A percentile compares a stretch with the other conserved stretches of the same genome.
Conservation (phyloP, 2,797 vertebrate genomes). For the Sebastiscus albofasciatus region DNA sequence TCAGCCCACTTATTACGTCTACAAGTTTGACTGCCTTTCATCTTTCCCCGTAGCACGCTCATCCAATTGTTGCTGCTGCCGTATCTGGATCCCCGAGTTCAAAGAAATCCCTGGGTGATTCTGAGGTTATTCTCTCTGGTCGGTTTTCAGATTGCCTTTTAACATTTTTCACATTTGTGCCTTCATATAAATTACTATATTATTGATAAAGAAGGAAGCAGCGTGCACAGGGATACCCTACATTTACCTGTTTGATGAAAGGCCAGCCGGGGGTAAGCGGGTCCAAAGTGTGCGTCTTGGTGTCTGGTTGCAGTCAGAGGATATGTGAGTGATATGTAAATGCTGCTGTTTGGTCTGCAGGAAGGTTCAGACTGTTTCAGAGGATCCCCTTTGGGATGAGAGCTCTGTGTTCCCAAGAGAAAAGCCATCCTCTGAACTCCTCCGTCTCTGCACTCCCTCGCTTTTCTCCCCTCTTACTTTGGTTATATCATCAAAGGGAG, state of each 20-base stretch:
- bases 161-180: constrained; percentile 35
- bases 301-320: constrained; percentile 43
- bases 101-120: constrained; percentile 64
- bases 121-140: constrained; percentile 54
- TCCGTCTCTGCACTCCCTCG: constrained; percentile 60
- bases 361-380: constrained; percentile 65
- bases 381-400: constrained; percentile 66
- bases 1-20: constrained; percentile 69
- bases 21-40: constrained; percentile 72
- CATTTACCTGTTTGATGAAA: constrained; percentile 44
- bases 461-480: constrained; percentile 66
- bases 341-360: constrained; percentile 54
- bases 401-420: constrained; percentile 62
- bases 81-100: constrained; percentile 63
- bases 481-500: constrained; percentile 79
- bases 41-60: constrained; percentile 55
- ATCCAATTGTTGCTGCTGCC: constrained; percentile 65
- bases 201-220: constrained; percentile 32
- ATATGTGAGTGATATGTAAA: constrained; percentile 68
- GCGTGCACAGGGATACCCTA: not conserved
- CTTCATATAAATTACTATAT: constrained; percentile 27
- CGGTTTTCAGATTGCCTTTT: constrained; percentile 39
- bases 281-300: constrained; percentile 33
- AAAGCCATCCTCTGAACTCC: constrained; percentile 69
- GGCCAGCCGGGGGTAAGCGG: constrained; percentile 14